Base-by-base conservation (phyloP, 1,140 invertebrate genomes). In the Pogonognathellus flavescens region DNA sequence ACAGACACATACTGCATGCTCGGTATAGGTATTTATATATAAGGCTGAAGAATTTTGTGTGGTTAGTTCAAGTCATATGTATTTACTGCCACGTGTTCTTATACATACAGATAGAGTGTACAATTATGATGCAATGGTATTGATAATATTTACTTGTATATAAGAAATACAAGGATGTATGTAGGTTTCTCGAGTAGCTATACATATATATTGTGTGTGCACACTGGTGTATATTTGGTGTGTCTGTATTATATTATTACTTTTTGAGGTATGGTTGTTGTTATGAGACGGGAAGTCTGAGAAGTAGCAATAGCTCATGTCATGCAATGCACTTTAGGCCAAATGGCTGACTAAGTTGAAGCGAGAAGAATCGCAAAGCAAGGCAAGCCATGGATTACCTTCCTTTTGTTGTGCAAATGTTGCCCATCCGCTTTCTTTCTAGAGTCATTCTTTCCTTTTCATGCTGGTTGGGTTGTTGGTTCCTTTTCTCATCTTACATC, bases 321-420 rank as follows among this genome's bases (percentile, higher is more conserved):
- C 70, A 76, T 76, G 70, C 70, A 76, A 76, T 76, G 70, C 70
- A 76, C 70, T 76, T 76, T 76, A 76, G 70, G 70, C 70, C 62
- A 76, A 76, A 76, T 50, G 70, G 25, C 70, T 83, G 82, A 83
- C 25, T 83, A 22, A 83, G 82, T 31, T 60, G 82, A 66, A 83
- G 82, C 55, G 82, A 82, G 80, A 82, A 82, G 80, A 82, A 82
- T 82, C 80, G 80, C 80, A 85, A 85, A 80, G 84, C 72, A 85
- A 66, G 70, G 70, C 31, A 49, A 76, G 70, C n/a, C 53, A 81
- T 81, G 52, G 80, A 81, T 81, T 81, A 81, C 80, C 80, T 81
- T 81, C 80, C 85, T 83, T 86, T 86, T 86, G 85, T 86, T 86
- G 85, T 86, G 85, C 81, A 86, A 86, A 86, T 86, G 85, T 81